Evolutionary conservation across 2,888 invertebrate genomes (phyloP), one percentile per base, ranked within the genome.

Genomic region (Nomada goodeniana): DNA sequence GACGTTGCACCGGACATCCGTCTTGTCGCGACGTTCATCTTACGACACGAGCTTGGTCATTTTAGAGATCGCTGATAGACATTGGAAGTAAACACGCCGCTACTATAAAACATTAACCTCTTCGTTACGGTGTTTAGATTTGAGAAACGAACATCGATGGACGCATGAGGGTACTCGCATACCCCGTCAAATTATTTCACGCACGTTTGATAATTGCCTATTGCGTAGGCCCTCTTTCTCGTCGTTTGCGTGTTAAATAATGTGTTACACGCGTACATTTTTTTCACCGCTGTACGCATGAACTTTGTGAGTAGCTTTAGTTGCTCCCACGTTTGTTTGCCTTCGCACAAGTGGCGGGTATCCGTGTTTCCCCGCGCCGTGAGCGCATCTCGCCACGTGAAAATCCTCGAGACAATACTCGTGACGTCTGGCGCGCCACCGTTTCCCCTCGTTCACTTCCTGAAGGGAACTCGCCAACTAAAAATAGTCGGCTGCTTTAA

Each of bases 401-500:
- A 77, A 80, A 87, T 85, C 60, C 75, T 82, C 71, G 78, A 80
- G 74, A 84, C 87, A 84, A 82, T 85, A 76, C 59, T 29, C 20
- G 26, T 86, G 79, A 79, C 75, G 81, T 81, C 77, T 80, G 83
- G n/a, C 53, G 53, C 11, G 69, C 42, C 59, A 71, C 47, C 55
- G 15, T 68, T 64, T 69, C 60, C 68, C 80, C 79, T 80, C 76
- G 69, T 85, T 84, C 80, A 78, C 86, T 89, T 89, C 87, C 87
- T 85, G 83, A 86, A 88, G 89, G 87, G 84, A 90, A 87, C 78
- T 70, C 52, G 67, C 72, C 76, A 76, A 89, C 90, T 90, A 90
- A 90, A 90, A 90, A 90, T 90, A 90, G 88, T 80, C 82, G 84
- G 72, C 76, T 70, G 79, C 77, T 85, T 82, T 84, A 85, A 89